Percentiles rank a stretch among this genome's conserved stretches.
Conservation (phyloP, 2,113 vertebrate genomes). For the Hippocampus guttulatus region DNA sequence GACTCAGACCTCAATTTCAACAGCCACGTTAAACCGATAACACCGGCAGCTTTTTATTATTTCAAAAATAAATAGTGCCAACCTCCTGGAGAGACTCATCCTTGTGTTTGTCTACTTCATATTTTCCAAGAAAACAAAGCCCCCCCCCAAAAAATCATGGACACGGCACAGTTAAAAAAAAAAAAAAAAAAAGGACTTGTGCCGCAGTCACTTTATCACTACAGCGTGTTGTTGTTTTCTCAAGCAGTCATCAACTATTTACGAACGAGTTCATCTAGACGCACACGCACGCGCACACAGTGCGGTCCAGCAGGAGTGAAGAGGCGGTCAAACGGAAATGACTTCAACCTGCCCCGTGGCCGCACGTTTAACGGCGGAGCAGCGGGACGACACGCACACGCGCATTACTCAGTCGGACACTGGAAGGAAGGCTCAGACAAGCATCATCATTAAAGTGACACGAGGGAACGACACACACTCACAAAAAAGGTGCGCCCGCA, state of each 20-base stretch:
- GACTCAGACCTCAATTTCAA: neutral
- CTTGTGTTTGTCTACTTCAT: too few relatives aligned
- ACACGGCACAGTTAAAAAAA: too few relatives aligned
- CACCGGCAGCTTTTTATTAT: neutral
- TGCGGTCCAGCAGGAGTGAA: slow-evolving; percentile 25
- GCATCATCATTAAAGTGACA: slow-evolving; percentile 27
- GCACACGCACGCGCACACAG: slow-evolving; percentile 4
- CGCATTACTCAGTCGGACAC: slow-evolving; percentile 14
- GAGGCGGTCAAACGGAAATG: slow-evolving; percentile 54
- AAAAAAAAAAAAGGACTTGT: neutral
- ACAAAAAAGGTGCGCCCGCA: neutral
- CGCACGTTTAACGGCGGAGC: slow-evolving; percentile 59
- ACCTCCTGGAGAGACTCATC: too few relatives aligned
- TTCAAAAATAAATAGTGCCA: too few relatives aligned
- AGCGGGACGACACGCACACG: neutral
- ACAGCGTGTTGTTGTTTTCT: neutral
- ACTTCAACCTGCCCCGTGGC: slow-evolving; percentile 55
- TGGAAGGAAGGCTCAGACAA: neutral
- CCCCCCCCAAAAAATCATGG: too few relatives aligned
- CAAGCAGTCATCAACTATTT: neutral
- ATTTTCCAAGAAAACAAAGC: too few relatives aligned
- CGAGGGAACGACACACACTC: neutral
- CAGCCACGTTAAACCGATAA: neutral
- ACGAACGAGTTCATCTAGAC: neutral
- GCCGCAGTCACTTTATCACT: neutral